Conservation (phyloP, 2,888 invertebrate species). For the Pachymerium ferrugineum region DNA sequence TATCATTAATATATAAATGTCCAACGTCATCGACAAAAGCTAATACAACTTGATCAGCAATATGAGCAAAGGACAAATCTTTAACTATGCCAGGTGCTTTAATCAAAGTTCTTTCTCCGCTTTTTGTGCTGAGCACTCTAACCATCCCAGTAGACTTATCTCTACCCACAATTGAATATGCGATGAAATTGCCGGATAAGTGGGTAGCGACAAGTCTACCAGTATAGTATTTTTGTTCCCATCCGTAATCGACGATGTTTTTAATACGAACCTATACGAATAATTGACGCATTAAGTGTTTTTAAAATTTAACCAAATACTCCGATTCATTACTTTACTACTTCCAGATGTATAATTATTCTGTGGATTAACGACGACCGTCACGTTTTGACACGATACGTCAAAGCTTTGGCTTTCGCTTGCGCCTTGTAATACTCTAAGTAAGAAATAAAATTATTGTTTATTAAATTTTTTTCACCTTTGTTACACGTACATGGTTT, state of each 20-base stretch:
- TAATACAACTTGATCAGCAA: constrained; percentile 67
- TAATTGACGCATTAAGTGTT: background rate
- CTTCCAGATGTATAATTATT: constrained; percentile 42
- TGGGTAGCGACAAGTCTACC: constrained; percentile 86
- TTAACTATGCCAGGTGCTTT: constrained; percentile 83
- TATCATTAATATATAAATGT: constrained; percentile 63
- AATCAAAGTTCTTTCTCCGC: constrained; percentile 69
- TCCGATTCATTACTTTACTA: constrained; percentile 43
- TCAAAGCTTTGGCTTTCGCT: constrained; percentile 58
- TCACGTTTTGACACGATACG: constrained; percentile 55
- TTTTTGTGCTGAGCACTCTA: constrained; percentile 71
- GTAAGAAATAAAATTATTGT: background rate
- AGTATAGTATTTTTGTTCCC: constrained; percentile 81
- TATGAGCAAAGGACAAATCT: constrained; percentile 85
- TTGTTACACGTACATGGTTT: background rate
- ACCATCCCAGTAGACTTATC: constrained; percentile 57
- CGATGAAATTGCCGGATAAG: constrained; percentile 74
- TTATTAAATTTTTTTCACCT: background rate
- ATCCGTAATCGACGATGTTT: constrained; percentile 84
- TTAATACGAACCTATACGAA: constrained; percentile 68
- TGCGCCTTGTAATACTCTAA: constrained; percentile 52
- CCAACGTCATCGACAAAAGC: constrained; percentile 84
- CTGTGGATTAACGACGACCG: constrained; percentile 42
- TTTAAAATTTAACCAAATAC: background rate
- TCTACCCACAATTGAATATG: constrained; percentile 56